Percentiles rank a stretch among this genome's conserved stretches.
Conservation (phyloP, 23 tunicate species). For the Oikopleura dioica region DNA sequence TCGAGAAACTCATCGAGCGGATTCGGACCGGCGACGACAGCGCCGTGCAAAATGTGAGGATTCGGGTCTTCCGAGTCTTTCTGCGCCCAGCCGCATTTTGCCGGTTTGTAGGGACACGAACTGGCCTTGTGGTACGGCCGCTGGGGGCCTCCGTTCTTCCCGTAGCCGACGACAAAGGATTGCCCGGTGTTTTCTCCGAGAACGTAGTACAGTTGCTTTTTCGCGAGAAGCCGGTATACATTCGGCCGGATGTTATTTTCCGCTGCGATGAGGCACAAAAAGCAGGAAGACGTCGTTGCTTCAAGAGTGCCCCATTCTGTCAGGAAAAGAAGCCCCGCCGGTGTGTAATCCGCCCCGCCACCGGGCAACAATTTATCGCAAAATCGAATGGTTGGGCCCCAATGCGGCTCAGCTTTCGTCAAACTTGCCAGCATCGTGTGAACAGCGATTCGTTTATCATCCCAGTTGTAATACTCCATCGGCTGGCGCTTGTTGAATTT, state of each 20-base stretch:
- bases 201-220: conserved; percentile 47
- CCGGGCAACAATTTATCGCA: conserved; percentile 37
- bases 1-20: conserved; percentile 46
- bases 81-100: conserved; percentile 35
- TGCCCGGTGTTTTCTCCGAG: conserved; percentile 58
- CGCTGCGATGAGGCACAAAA: conserved; percentile 49
- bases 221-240: conserved; percentile 30
- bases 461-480: conserved; percentile 31
- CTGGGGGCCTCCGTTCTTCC: conserved; percentile 34
- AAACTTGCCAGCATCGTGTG: conserved; percentile 36
- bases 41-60: conserved; percentile 53
- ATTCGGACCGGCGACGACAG: conserved; percentile 35
- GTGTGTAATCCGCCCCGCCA: conserved; percentile 51
- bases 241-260: conserved; percentile 28
- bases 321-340: conserved; percentile 37
- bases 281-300: conserved; percentile 42
- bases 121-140: conserved; percentile 76
- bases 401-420: conserved; percentile 32
- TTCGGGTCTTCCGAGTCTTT: conserved; percentile 27
- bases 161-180: conserved; percentile 68
- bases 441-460: conserved; percentile 64
- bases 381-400: conserved; percentile 8
- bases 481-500: conserved; percentile 15
- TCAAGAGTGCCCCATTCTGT: conserved; percentile 27
- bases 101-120: conserved; percentile 57